A percentile compares a stretch with the other conserved stretches of the same genome.
phyloP scores from a whole-genome alignment of 2,113 vertebrate species.

The Leptosomus discolor region DNA sequence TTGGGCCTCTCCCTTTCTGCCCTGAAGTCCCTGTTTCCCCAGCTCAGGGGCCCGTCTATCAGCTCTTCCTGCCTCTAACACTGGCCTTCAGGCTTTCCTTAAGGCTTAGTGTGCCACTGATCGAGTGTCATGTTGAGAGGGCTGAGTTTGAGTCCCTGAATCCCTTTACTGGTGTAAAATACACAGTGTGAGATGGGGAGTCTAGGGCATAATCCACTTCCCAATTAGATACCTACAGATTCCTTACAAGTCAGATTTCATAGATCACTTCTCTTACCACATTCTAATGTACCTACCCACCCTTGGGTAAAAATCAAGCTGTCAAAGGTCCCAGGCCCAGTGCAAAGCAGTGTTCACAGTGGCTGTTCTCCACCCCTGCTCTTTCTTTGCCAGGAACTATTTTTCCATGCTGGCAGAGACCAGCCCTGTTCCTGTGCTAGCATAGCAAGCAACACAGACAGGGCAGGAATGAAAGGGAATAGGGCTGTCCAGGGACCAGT shows the following conservation, averaged over 20 bases:
- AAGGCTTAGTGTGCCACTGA: accelerated
- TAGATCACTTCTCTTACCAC: too few relatives aligned
- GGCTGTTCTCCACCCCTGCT: background rate
- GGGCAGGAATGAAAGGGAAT: background rate
- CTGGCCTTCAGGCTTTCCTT: background rate
- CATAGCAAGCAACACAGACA: background rate
- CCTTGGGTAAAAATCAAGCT: background rate
- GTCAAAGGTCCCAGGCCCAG: background rate
- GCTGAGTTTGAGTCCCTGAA: background rate
- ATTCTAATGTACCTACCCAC: too few relatives aligned
- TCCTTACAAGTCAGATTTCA: too few relatives aligned
- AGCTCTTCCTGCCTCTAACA: accelerated
- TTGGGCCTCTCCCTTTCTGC: too few relatives aligned
- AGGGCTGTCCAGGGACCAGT: background rate
- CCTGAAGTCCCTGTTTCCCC: accelerated
- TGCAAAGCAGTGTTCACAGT: accelerated
- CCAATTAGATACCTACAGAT: too few relatives aligned
- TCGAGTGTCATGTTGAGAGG: accelerated
- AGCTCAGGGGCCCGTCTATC: too few relatives aligned
- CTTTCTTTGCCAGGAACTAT: background rate
- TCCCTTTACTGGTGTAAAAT: accelerated
- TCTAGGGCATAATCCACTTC: too few relatives aligned
- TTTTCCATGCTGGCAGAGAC: background rate
- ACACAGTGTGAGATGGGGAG: background rate
- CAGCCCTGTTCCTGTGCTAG: background rate